Conservation (phyloP, 2,797 vertebrate genomes). For the Manis javanica region DNA sequence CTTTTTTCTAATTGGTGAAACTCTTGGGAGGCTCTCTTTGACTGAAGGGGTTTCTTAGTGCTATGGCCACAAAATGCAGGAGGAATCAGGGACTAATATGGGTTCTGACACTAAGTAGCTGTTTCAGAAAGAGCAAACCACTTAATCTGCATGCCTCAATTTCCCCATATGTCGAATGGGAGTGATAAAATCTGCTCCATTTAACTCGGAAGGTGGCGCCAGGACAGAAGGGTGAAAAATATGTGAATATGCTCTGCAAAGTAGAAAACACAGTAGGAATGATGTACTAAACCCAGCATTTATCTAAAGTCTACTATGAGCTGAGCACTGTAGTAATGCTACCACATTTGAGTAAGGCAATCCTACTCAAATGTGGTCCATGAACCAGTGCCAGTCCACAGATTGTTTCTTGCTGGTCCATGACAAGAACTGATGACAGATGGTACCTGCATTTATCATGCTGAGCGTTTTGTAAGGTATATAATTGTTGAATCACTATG, state of each 20-base stretch:
- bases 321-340: neutral
- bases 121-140: slow-evolving; percentile 5
- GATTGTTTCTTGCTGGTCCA: neutral
- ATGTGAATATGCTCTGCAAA: neutral
- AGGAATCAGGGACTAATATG: neutral
- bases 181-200: neutral
- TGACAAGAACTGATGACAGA: neutral
- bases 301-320: neutral
- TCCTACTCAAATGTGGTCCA: neutral
- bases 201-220: neutral
- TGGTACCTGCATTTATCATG: too few species aligned
- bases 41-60: neutral
- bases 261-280: neutral
- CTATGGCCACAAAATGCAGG: neutral
- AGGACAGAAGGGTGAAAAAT: neutral
- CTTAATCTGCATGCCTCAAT: neutral
- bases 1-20: slow-evolving; percentile 12
- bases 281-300: neutral
- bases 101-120: neutral
- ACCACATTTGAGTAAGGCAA: neutral
- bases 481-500: too few species aligned
- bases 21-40: neutral
- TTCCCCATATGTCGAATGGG: slow-evolving; percentile 21
- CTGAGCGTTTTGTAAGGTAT: too few species aligned
- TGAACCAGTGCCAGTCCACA: neutral